Conservation (phyloP, 2,113 vertebrate genomes). For the Morphnarchus princeps region DNA sequence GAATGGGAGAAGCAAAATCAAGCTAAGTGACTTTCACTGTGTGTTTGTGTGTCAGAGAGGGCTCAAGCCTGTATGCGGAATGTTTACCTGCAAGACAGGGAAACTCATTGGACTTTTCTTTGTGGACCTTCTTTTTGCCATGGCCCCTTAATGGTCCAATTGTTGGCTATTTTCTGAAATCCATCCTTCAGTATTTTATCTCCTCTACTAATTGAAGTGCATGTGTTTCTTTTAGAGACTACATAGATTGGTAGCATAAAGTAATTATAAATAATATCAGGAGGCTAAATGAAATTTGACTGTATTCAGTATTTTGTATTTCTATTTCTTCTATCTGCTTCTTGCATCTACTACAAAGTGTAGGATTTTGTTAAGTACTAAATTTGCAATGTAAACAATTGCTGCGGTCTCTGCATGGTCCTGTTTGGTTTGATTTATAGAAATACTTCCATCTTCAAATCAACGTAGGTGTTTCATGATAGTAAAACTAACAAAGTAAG, state of each 20-base stretch:
- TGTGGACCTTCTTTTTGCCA: not conserved
- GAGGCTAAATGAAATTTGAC: not conserved
- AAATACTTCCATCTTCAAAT: not conserved
- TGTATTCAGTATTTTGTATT: not conserved
- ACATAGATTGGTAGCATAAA: not conserved
- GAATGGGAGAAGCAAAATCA: not conserved
- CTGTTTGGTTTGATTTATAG: not conserved
- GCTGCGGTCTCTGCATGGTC: not conserved
- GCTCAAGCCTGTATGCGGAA: not conserved
- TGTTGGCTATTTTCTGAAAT: not conserved
- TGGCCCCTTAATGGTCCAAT: not conserved
- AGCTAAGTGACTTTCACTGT: not conserved
- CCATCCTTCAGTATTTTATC: not conserved
- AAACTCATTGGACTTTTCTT: not conserved
- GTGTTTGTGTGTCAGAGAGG: not conserved
- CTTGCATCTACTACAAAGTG: not conserved
- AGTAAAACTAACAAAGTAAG: not conserved
- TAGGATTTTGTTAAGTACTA: not conserved
- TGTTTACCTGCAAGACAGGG: not conserved
- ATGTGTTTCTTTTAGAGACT: not conserved
- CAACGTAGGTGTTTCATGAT: accelerated
- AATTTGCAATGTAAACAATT: not conserved
- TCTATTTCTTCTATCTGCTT: not conserved
- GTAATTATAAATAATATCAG: not conserved
- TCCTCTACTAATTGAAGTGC: not conserved